phyloP scores from a whole-genome alignment of 2,113 vertebrate species.

The Eudorcas thomsonii region DNA sequence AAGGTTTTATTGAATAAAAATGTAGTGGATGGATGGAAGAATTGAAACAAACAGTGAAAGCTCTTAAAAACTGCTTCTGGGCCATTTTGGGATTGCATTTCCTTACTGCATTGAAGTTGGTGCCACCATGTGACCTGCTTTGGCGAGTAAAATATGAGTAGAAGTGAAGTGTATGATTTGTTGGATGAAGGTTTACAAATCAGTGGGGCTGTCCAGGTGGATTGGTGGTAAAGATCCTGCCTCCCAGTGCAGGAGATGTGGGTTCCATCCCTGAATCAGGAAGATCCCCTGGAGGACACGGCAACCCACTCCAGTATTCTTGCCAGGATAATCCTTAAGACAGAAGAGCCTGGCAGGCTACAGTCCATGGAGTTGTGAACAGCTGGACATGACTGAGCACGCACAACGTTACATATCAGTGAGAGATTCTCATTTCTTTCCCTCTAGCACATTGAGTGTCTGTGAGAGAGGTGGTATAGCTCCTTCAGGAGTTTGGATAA shows the following conservation, averaged over 20 bases:
- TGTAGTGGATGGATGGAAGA: not conserved
- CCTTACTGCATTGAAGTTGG: not conserved
- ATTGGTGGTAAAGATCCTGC: not conserved
- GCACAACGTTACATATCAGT: not conserved
- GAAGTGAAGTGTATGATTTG: not conserved
- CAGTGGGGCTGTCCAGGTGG: not conserved
- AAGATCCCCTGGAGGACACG: not conserved
- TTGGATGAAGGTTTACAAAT: not conserved
- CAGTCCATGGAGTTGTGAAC: not conserved
- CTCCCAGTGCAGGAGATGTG: not conserved
- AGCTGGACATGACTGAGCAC: not conserved
- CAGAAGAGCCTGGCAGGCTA: not conserved
- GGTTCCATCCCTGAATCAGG: not conserved
- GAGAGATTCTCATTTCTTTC: not conserved
- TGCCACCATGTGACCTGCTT: not conserved
- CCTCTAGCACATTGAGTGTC: not conserved
- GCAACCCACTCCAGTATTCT: not conserved
- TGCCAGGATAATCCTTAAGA: not conserved
- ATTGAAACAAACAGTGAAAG: not conserved
- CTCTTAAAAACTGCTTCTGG: not conserved
- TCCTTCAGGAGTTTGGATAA: not conserved
- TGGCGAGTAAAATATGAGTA: not conserved
- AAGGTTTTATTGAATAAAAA: not conserved
- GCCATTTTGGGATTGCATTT: not conserved
- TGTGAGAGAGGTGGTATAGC: not conserved